These are phyloP conservation scores for Diabrotica balteata DNA, from an alignment of 2,888 invertebrate species.

Conservation along the genomic window DNA sequence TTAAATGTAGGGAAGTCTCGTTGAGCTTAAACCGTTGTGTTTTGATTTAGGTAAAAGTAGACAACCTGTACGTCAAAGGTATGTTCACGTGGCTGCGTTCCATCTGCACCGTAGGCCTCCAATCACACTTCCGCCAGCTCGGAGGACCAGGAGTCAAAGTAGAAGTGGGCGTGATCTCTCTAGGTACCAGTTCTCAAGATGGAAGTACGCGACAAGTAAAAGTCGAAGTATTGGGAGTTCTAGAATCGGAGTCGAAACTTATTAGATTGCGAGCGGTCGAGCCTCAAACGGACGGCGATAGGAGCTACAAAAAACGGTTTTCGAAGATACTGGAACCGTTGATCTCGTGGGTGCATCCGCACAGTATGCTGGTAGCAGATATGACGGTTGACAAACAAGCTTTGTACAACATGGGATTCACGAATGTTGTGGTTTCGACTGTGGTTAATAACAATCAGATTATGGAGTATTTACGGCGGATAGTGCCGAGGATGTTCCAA, in stretches of 20 bases:
- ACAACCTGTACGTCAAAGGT: slow-evolving; percentile 72
- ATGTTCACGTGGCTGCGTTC: slow-evolving; percentile 78
- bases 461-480: slow-evolving; percentile 86
- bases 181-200: slow-evolving; percentile 84
- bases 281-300: slow-evolving; percentile 78
- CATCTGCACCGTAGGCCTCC: slow-evolving; percentile 80
- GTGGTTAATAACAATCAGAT: slow-evolving; percentile 62
- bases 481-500: slow-evolving; percentile 91
- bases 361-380: slow-evolving; percentile 81
- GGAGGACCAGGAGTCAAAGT: slow-evolving; percentile 77
- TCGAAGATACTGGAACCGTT: slow-evolving; percentile 84
- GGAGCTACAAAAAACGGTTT: slow-evolving; percentile 79
- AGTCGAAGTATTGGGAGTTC: slow-evolving; percentile 85
- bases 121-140: slow-evolving; percentile 76
- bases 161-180: slow-evolving; percentile 83
- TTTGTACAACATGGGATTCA: slow-evolving; percentile 79
- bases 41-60: slow-evolving; percentile 65
- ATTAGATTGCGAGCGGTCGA: slow-evolving; percentile 84
- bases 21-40: too few species aligned
- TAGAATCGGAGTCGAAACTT: slow-evolving; percentile 76
- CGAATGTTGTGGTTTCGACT: slow-evolving; percentile 72
- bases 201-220: slow-evolving; percentile 74
- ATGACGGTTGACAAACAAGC: slow-evolving; percentile 84
- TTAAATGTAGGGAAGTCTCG: too few species aligned
- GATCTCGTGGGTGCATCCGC: slow-evolving; percentile 78